Conservation (phyloP, 2,888 invertebrate species). For the Microplitis deprimator region DNA sequence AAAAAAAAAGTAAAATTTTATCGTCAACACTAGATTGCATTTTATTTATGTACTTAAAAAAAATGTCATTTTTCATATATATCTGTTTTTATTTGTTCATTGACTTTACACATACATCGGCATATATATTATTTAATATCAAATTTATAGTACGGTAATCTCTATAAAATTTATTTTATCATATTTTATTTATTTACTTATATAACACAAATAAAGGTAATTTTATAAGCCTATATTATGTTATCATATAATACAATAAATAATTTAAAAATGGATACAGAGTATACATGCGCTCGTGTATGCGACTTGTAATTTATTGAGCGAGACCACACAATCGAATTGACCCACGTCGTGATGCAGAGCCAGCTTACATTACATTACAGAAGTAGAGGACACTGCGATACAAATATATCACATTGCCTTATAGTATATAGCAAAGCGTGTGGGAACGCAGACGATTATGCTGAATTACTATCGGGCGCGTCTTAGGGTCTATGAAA, state of each 20-base stretch:
- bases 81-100: neutral
- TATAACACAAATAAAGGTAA: neutral
- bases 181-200: neutral
- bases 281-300: slow-evolving; percentile 17
- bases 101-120: neutral
- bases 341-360: slow-evolving; percentile 33
- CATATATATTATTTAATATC: neutral
- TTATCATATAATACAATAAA: neutral
- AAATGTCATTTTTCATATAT: neutral
- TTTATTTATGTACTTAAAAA: slow-evolving; percentile 11
- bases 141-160: neutral
- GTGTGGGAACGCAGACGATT: slow-evolving; percentile 52
- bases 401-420: slow-evolving; percentile 42
- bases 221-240: neutral
- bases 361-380: slow-evolving; percentile 2
- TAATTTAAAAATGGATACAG: neutral
- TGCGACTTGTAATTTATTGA: slow-evolving; percentile 30
- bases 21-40: slow-evolving; percentile 20
- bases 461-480: slow-evolving; percentile 50
- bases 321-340: slow-evolving; percentile 34
- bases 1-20: neutral
- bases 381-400: slow-evolving; percentile 33
- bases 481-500: slow-evolving; percentile 47
- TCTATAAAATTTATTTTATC: neutral
- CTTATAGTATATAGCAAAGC: slow-evolving; percentile 32